Base-by-base conservation (phyloP, 2,797 vertebrate genomes). In the Linurgus olivaceus region DNA sequence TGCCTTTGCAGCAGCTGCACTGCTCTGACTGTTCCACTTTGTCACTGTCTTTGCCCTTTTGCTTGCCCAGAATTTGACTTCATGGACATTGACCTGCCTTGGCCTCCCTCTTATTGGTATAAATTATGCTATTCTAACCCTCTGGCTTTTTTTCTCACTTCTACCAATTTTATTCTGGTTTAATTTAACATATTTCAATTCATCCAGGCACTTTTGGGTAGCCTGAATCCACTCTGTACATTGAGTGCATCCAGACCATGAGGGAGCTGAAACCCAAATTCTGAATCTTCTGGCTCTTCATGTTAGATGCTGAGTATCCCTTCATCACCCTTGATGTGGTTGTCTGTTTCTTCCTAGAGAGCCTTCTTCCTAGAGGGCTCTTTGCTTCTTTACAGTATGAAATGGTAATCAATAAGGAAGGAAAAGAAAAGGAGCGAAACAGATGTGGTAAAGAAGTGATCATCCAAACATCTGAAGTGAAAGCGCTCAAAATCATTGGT, bases 1-100 rank as follows among this genome's bases (percentile, higher is more conserved):
- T 1, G 3, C 68, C 71, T 48, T 81, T 68, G 54, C 58, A 81
- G 82, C 92, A 96, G 86, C 93, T 94, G 93, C 67, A 15, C 55
- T 90, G 70, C 67, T 79, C 37, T 93, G 92, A 76, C 83, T 73
- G 54, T 29, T 82, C 71, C 25, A 79, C 67, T 96, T 89, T 74
- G 86, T 96, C 92, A 92, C 48, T 94, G 94, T 87, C 93, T 93
- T 40, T 95, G 70, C 59, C 80, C 83, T 54, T 85, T 96, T 92
- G 59, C 84, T 92, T 93, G 75, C 87, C 89, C 68, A 86, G 75
- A n/a, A 35, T 87, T 91, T 80, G 95, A 91, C 83, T 73, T 76
- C 48, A 82, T 19, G 52, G 86, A 71, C 35, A 5, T 38, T 91
- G 89, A 87, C 84, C 84, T 86, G 44, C 37, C 33, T 66, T 67